A percentile compares a stretch with the other conserved stretches of the same genome.
Conservation (phyloP, 2,888 invertebrate species). For the Yponomeuta malinellus region DNA sequence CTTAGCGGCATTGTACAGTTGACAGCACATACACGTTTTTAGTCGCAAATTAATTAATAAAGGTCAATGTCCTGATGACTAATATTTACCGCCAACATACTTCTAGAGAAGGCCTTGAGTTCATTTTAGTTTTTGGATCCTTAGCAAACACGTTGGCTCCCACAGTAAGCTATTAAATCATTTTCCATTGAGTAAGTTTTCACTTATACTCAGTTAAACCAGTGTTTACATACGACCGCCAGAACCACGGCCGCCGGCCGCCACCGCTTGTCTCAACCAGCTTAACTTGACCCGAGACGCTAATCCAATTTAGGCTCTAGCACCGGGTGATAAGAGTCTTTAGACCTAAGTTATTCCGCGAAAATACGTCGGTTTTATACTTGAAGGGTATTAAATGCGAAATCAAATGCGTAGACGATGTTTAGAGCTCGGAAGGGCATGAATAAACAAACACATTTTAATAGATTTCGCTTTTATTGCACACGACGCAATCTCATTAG, state of each 20-base stretch:
- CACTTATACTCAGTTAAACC: slow-evolving; percentile 30
- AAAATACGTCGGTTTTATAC: not conserved
- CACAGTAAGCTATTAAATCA: slow-evolving; percentile 24
- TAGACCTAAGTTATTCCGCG: not conserved
- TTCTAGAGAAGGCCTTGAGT: too few species aligned
- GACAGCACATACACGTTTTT: too few species aligned
- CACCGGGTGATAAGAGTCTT: not conserved
- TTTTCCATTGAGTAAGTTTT: slow-evolving; percentile 36
- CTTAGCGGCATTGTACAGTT: too few species aligned
- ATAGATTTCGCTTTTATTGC: not conserved
- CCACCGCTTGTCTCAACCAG: slow-evolving; percentile 1
- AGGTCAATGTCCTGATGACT: too few species aligned
- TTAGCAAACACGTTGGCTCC: not conserved
- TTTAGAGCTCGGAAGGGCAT: slow-evolving; percentile 20
- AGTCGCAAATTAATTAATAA: too few species aligned
- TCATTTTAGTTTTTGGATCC: too few species aligned
- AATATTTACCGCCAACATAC: too few species aligned
- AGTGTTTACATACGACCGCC: slow-evolving; percentile 27
- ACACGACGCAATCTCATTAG: not conserved
- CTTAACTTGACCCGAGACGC: not conserved
- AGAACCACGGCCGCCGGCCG: not conserved
- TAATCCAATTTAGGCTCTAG: not conserved
- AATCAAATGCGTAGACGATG: slow-evolving; percentile 19
- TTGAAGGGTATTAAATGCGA: slow-evolving; percentile 19
- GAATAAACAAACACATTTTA: slow-evolving; percentile 24